Evolutionary conservation across 2,113 vertebrate species (phyloP).

Genomic region (Epinephelus lanceolatus): DNA sequence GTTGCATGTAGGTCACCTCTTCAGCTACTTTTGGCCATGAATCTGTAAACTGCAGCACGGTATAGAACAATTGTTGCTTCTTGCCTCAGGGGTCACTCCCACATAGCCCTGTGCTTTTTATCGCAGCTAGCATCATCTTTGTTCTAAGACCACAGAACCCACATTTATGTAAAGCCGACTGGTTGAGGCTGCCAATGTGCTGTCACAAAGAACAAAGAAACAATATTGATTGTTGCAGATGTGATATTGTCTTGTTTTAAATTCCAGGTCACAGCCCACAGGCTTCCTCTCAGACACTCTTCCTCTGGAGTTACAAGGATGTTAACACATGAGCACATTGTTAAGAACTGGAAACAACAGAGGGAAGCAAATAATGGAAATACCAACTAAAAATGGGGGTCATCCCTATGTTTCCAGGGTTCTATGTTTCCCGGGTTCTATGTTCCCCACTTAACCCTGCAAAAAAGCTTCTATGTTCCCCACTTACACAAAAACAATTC

Average conservation of each 20-base stretch:
- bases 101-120: constrained; percentile 44
- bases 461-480: too few species aligned
- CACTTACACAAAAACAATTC: too few species aligned
- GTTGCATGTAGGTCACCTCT: constrained; percentile 32
- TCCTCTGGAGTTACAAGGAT: constrained; percentile 17
- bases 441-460: too few species aligned
- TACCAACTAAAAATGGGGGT: not conserved
- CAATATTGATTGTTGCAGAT: constrained; percentile 65
- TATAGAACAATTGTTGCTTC: constrained; percentile 26
- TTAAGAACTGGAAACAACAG: not conserved
- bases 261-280: constrained; percentile 70
- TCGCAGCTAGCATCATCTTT: constrained; percentile 41
- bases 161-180: constrained; percentile 56
- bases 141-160: constrained; percentile 42
- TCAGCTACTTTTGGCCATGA: constrained; percentile 8
- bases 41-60: constrained; percentile 16
- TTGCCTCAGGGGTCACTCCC: constrained; percentile 65
- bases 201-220: constrained; percentile 58
- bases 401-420: too few species aligned
- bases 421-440: too few species aligned
- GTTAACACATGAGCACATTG: not conserved
- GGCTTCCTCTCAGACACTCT: constrained; percentile 23
- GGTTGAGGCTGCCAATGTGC: constrained; percentile 45
- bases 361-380: not conserved
- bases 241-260: constrained; percentile 38